Evolutionary conservation across 2,797 vertebrate genomes (phyloP).

Genomic region (Oryzias dopingdopingensis): DNA sequence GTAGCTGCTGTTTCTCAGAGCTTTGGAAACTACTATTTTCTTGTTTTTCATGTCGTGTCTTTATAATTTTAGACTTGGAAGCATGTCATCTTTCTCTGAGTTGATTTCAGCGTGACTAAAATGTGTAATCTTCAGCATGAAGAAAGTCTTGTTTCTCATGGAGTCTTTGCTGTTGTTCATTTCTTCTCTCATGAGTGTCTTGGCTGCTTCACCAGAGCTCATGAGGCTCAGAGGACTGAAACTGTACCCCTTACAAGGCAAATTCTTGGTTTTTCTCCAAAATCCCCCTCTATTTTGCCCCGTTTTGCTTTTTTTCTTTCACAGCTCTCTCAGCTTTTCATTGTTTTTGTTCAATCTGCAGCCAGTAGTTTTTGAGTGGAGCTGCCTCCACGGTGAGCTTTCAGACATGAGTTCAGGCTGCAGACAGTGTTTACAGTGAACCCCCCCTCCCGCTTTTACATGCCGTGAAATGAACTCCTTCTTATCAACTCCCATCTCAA

Average conservation of each 20-base stretch:
- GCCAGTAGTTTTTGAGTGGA: conserved; percentile 36
- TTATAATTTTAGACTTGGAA: no score
- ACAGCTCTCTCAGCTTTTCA: conserved; percentile 11
- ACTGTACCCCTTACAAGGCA: conserved; percentile 75
- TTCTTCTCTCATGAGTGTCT: conserved; percentile 48
- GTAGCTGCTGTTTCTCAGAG: no score
- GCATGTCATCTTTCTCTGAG: not conserved
- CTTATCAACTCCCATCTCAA: conserved; percentile 44
- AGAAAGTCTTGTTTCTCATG: not conserved
- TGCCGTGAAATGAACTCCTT: conserved; percentile 63
- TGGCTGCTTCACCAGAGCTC: conserved; percentile 45
- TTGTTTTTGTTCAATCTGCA: conserved; percentile 30
- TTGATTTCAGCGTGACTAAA: not conserved
- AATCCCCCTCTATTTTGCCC: conserved; percentile 18
- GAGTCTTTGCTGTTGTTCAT: conserved; percentile 52
- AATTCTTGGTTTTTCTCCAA: conserved; percentile 72
- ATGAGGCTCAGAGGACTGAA: conserved; percentile 46
- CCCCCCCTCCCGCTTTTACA: conserved; percentile 58
- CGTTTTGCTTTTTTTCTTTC: conserved; percentile 38
- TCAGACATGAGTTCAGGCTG: conserved; percentile 65
- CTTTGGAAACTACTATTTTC: no score
- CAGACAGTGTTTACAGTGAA: conserved; percentile 49
- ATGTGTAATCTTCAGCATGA: not conserved
- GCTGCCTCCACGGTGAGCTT: conserved; percentile 24
- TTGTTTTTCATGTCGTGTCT: no score